These are phyloP conservation scores for Halocaridina rubra DNA, from an alignment of 2,888 invertebrate species.

Conservation along the genomic window DNA sequence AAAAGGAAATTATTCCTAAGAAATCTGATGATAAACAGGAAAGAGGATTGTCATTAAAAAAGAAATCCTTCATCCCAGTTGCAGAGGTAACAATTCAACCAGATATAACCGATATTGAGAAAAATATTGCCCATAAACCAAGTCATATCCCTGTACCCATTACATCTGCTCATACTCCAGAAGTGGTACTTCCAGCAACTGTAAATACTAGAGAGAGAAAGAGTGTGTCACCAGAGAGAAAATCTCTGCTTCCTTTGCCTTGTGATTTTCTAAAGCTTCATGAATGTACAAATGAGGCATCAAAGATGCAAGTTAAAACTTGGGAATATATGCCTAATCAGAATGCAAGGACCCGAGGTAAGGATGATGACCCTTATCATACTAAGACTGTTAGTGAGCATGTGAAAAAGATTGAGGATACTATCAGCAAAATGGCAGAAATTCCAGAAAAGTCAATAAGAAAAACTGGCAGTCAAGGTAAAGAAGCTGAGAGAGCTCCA, in stretches of 20 bases:
- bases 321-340: too few relatives aligned
- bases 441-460: neutral
- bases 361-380: neutral
- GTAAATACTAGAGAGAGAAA: too few relatives aligned
- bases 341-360: constrained; percentile 9
- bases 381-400: neutral
- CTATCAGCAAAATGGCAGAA: constrained; percentile 5
- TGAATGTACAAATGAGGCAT: too few relatives aligned
- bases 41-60: neutral
- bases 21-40: neutral
- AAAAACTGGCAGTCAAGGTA: neutral
- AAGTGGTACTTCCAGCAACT: neutral
- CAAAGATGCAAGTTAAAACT: too few relatives aligned
- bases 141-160: neutral
- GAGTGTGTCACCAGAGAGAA: too few relatives aligned
- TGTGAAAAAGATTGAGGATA: neutral
- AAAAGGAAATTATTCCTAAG: neutral
- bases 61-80: neutral
- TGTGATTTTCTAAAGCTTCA: too few relatives aligned
- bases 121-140: neutral
- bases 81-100: neutral
- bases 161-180: neutral
- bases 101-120: neutral
- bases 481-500: constrained; percentile 18
- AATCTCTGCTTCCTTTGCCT: too few relatives aligned